Base-by-base conservation (phyloP, 1,140 invertebrate genomes). In the Cryptotermes secundus region DNA sequence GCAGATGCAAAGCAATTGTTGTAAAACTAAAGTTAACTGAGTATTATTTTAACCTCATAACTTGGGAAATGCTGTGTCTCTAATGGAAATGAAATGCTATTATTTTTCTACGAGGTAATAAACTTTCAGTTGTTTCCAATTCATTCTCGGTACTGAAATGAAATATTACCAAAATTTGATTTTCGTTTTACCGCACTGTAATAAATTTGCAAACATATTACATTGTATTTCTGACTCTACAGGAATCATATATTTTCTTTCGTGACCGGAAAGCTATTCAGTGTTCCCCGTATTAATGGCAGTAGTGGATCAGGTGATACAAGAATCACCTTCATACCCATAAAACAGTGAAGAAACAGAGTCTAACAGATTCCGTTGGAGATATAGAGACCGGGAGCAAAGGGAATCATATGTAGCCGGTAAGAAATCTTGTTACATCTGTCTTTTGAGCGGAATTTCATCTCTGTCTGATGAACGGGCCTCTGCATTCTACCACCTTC, bases 381-480 rank as follows among this genome's bases (percentile, higher is more conserved):
- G n/a, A 72, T 31, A 72, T 31, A 72, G 59, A 72, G n/a, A 6
- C 59, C 4, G 14, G 59, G 59, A 72, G 59, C 59, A 72, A 72
- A 72, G 59, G 59, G 59, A 72, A 31, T 72, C 59, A 72, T 72
- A 72, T n/a, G 59, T 72, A 72, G 10, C 31, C 59, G 59, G 59
- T 31, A 72, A 72, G 59, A 31, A 72, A 72, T 72, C 59, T 72
- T 7, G 59, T 26, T 72, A 72, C 59, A 72, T 72, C n/a, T 16
- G 31, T 72, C 59, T 72, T 31, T 31, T 9, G 59, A 72, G 26
- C 59, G 59, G n/a, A 72, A 72, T 31, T 72, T 26, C 59, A 72
- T 72, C 59, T 72, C 59, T 49, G 7, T 72, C 26, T 72, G 59
- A 72, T 26, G n/a, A 72, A 31, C n/a, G 14, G 10, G 59, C 31